phyloP scores from a whole-genome alignment of 2,113 vertebrate species.

The Eolophus roseicapilla region DNA sequence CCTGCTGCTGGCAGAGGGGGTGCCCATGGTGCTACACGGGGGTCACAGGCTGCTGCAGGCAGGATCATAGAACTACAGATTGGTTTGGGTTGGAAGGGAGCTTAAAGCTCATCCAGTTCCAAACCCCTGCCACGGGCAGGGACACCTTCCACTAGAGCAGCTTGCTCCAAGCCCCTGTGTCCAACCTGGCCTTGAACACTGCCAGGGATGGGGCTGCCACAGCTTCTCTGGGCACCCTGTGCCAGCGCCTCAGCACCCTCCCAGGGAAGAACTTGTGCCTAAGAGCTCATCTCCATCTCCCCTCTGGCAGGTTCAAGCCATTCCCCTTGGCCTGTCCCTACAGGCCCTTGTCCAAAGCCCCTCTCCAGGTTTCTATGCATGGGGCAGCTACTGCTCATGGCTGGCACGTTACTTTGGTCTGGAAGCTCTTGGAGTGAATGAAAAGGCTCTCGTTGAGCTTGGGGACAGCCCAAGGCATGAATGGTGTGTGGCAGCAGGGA shows the following conservation, averaged over 20 bases:
- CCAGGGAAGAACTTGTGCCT: too few species aligned
- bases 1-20: neutral
- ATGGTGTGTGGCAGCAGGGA: neutral
- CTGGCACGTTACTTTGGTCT: neutral
- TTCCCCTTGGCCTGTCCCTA: neutral
- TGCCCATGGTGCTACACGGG: fast-evolving
- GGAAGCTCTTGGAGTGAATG: neutral
- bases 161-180: neutral
- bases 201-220: too few species aligned
- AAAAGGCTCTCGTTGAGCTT: neutral
- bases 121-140: neutral
- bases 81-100: neutral
- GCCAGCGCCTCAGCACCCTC: too few species aligned
- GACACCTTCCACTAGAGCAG: neutral
- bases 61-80: neutral
- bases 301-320: neutral
- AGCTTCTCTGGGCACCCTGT: too few species aligned
- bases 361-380: neutral
- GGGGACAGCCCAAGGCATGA: neutral
- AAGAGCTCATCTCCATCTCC: neutral
- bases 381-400: neutral
- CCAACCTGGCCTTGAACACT: too few species aligned
- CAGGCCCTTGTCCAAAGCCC: neutral
- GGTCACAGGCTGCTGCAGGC: neutral
- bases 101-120: neutral